These are phyloP conservation scores for Temnopleurus reevesii DNA, from an alignment of 53 echinoderm and acorn worm species.

Conservation along the genomic window DNA sequence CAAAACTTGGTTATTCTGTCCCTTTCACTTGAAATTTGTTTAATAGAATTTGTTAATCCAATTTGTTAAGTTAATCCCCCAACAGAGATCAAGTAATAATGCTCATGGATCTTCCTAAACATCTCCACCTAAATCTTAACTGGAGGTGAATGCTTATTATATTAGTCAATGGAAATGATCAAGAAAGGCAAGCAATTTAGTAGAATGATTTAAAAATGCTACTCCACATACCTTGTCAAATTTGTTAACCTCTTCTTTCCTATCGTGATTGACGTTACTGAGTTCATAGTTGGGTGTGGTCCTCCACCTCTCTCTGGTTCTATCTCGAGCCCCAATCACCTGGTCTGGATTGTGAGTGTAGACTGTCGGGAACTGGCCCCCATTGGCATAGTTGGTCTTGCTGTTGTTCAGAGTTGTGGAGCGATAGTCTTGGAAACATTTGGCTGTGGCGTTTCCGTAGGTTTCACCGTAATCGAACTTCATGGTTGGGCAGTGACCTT, in stretches of 20 bases:
- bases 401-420: constrained; percentile 91
- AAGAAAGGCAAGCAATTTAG: no score
- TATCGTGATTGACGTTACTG: constrained; percentile 90
- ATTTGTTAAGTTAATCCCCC: no score
- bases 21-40: no score
- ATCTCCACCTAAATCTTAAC: no score
- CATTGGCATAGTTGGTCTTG: constrained; percentile 82
- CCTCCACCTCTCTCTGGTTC: constrained; percentile 89
- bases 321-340: constrained; percentile 90
- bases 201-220: no score
- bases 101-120: no score
- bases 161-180: no score
- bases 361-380: constrained; percentile 96
- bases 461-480: constrained; percentile 99
- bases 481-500: constrained; percentile 95
- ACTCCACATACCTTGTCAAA: constrained; percentile 97
- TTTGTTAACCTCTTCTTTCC: constrained; percentile 80
- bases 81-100: no score
- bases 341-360: constrained; percentile 97
- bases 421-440: constrained; percentile 92
- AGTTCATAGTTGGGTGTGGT: constrained; percentile 83
- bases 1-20: no score
- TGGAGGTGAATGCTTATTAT: no score
- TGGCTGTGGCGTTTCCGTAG: constrained; percentile 92
- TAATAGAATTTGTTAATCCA: no score